These are phyloP conservation scores for Solea senegalensis DNA, from an alignment of 2,113 vertebrate genomes.

Conservation along the genomic window DNA sequence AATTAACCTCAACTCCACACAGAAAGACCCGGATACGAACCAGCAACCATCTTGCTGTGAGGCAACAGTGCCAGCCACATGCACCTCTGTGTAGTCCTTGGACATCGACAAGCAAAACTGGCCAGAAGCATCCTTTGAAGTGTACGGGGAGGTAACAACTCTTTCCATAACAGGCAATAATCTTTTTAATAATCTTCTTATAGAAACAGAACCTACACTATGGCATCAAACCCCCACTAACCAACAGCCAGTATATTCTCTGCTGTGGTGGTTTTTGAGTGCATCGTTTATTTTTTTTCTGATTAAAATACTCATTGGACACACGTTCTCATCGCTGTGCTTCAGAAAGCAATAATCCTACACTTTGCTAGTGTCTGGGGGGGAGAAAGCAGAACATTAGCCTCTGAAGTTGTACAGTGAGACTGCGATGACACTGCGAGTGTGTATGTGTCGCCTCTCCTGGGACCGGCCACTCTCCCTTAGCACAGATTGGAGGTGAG, in stretches of 20 bases:
- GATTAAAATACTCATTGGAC: conserved; percentile 10
- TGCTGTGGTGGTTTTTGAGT: not conserved
- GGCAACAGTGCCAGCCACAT: too few species aligned
- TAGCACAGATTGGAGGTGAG: conserved; percentile 75
- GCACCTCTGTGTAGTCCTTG: too few species aligned
- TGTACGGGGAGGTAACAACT: too few species aligned
- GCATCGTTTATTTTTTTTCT: conserved; percentile 9
- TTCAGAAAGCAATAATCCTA: conserved; percentile 35
- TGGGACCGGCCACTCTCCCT: conserved; percentile 64
- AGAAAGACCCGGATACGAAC: too few species aligned
- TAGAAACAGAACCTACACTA: too few species aligned
- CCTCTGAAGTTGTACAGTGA: conserved; percentile 62
- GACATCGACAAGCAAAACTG: too few species aligned
- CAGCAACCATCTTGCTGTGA: too few species aligned
- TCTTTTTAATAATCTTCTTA: too few species aligned
- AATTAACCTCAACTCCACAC: too few species aligned
- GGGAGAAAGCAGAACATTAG: conserved; percentile 53
- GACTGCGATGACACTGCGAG: conserved; percentile 56
- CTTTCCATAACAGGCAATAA: too few species aligned
- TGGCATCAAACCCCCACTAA: not conserved
- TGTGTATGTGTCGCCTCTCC: conserved; percentile 68
- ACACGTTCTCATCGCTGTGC: conserved; percentile 3
- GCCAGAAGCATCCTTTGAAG: too few species aligned
- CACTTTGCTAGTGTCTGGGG: conserved; percentile 25
- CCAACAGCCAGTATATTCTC: not conserved